Evolutionary conservation across 2,888 invertebrate genomes (phyloP), one percentile per base, ranked within the genome.

Genomic region (Drosophila heteroneura): DNA sequence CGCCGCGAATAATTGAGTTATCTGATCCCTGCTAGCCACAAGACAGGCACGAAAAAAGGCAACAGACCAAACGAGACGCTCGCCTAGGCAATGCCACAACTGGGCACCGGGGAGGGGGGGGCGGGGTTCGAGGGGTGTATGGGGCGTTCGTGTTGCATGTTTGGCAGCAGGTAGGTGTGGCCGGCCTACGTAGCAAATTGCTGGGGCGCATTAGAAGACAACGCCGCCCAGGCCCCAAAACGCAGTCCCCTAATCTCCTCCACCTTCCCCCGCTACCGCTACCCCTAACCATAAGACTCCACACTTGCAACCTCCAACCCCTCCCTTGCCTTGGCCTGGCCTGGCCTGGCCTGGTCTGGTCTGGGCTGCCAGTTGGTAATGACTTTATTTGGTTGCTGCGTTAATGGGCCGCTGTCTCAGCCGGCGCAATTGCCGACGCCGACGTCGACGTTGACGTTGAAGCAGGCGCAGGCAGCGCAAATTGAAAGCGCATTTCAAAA

Each of bases 1-100:
- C 89, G 90, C 91, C 91, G 91, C 91, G 86, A 91, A 90, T 92
- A 92, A 92, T 92, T 92, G 92, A 92, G 92, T 92, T 92, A 92
- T 92, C 92, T 92, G 92, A 92, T 92, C 91, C 84, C 79, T 74
- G 78, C 82, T 82, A 78, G 83, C 83, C 82, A 82, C 75, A 82
- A 82, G 81, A 75, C 82, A 82, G 79, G 82, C 80, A 82, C 74
- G 74, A 79, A 68, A 71, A 63, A 28, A 49, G 54, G 54, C 37
- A 56, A 28, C 28, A 52, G 35, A 51, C 64, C 47, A 51, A 82
- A 80, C 85, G 64, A 82, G 85, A 62, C 68, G 47, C 14, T 44
- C 26, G 63, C 63, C 81, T 69, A 72, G 70, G 56, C 83, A 68
- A 70, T 62, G 47, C 53, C 47, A 16, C 47, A 47, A 47, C 47